Evolutionary conservation across 2,113 vertebrate genomes (phyloP).

Genomic region (Hemibagrus wyckioides): DNA sequence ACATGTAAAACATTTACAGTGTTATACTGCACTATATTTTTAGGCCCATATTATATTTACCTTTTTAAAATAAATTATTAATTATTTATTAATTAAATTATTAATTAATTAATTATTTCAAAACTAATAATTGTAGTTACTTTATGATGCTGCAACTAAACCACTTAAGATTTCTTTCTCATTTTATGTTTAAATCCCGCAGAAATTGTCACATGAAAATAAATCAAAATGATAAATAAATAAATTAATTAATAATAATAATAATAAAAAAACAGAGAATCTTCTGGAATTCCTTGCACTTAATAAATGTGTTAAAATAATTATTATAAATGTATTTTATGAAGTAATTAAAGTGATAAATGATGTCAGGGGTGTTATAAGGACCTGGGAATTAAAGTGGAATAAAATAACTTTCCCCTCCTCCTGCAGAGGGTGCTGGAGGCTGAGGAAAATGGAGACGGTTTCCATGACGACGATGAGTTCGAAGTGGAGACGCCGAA

Average conservation of each 20-base stretch:
- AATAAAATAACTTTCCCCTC: background rate
- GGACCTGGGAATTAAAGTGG: background rate
- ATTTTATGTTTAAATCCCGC: too few species aligned
- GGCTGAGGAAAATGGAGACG: constrained; percentile 93
- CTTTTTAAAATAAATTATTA: too few species aligned
- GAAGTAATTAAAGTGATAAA: background rate
- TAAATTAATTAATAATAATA: too few species aligned
- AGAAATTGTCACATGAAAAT: too few species aligned
- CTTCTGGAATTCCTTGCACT: background rate
- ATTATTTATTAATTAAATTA: too few species aligned
- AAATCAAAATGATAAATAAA: background rate
- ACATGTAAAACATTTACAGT: too few species aligned
- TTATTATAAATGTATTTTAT: background rate
- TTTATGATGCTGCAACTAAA: background rate
- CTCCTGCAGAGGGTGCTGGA: constrained; percentile 87
- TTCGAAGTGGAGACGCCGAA: constrained; percentile 95
- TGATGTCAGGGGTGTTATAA: background rate
- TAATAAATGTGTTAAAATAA: background rate
- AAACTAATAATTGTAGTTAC: too few species aligned
- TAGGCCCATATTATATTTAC: background rate
- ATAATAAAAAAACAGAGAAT: too few species aligned
- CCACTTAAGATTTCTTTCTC: accelerated
- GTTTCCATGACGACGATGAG: constrained; percentile 92
- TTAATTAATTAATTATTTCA: too few species aligned
- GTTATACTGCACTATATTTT: too few species aligned